Conservation (phyloP, 2,888 invertebrate species). For the Platerodrilus igneus region DNA sequence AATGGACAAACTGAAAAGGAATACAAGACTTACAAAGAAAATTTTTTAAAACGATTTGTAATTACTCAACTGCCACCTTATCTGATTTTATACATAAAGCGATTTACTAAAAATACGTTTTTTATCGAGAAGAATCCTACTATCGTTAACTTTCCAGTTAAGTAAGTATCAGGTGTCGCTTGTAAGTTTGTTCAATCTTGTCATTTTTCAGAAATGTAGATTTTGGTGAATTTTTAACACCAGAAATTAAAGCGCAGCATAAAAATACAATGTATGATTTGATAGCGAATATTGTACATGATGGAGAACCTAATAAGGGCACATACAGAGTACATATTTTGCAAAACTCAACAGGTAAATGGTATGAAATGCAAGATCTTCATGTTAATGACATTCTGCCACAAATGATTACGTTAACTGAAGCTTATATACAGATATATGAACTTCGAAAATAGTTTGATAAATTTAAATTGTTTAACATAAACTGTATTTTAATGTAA, state of each 20-base stretch:
- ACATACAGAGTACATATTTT: constrained; percentile 92
- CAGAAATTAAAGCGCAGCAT: constrained; percentile 73
- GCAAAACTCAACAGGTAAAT: constrained; percentile 80
- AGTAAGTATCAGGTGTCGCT: constrained; percentile 60
- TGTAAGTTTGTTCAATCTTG: too few species aligned
- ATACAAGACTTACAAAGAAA: constrained; percentile 99
- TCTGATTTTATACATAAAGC: constrained; percentile 91
- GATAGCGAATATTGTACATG: constrained; percentile 98
- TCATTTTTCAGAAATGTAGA: constrained; percentile 79
- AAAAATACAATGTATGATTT: constrained; percentile 90
- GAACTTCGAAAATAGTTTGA: constrained; percentile 46
- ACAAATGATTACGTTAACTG: constrained; percentile 98
- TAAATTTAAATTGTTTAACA: too few species aligned
- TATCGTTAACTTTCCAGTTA: constrained; percentile 99
- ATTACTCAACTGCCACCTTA: constrained; percentile 90
- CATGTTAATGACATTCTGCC: constrained; percentile 98
- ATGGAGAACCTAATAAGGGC: constrained; percentile 92
- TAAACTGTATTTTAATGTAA: too few species aligned
- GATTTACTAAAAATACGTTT: constrained; percentile 98
- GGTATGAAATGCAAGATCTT: constrained; percentile 88
- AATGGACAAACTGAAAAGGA: constrained; percentile 95
- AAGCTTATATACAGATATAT: constrained; percentile 94
- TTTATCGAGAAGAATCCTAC: constrained; percentile 99
- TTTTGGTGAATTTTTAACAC: constrained; percentile 89
- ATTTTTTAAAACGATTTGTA: constrained; percentile 94